Evolutionary conservation across 2,797 vertebrate species (phyloP), one percentile per base, ranked within the genome.

Genomic region (Enteromius trimaculatus): DNA sequence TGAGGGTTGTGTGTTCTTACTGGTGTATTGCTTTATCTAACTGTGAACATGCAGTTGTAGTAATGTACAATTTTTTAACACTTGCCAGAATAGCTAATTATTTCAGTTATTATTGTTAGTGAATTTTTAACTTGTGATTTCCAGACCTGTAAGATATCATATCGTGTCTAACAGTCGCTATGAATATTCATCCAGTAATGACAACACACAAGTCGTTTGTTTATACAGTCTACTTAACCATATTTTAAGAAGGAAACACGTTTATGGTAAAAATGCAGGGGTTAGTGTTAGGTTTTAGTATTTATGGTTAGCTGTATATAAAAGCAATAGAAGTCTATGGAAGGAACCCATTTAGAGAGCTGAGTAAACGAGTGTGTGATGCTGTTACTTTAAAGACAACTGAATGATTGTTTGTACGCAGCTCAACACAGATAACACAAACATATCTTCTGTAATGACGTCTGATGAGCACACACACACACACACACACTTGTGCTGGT

Each of bases 381-480:
- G 21, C 42, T 16, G 23, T 64, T 58, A 58, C 9, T 58, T 78
- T 31, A 21, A 5, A 58, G 23, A 87, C 90, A 44, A 34, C 49
- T 58, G 3, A 47, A 80, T 58, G 16, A 80, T 60, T 31, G 51
- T 80, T 80, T 60, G 42, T 44, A 70, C 31, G 4, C 44, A 51
- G 44, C 19, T 51, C 77, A 79, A 80, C 68, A 71, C 79, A 80
- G 29, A 58, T 37, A 47, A 80, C 68, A 71, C 79, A 71, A 44
- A 58, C 51, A 47, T 71, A 62, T 70, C 39, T 58, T 19, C 17
- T 80, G 68, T 72, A 80, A 58, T 53, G 62, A 53, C 4, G 62
- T 26, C 6, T 37, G 26, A 62, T 26, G n/a, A 77, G 2, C 29
- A 29, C 60, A 62, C 29, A 31, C 66, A 64, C 64, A 60, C 23